phyloP scores from a whole-genome alignment of 2,113 vertebrate species.

The Ageneiosus marmoratus region DNA sequence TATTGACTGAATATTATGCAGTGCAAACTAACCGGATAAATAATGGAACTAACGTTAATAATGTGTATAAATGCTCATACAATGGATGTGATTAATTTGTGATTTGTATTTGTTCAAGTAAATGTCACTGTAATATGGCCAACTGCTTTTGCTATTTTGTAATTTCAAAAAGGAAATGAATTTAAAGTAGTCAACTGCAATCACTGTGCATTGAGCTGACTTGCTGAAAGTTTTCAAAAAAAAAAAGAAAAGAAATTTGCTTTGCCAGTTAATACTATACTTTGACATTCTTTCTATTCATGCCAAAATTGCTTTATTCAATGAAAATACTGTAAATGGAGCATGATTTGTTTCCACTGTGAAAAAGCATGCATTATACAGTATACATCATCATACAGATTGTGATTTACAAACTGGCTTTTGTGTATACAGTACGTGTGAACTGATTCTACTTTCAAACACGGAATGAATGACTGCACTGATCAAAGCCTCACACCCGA shows the following conservation, averaged over 20 bases:
- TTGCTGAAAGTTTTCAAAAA: not conserved
- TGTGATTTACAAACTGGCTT: not conserved
- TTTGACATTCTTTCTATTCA: not conserved
- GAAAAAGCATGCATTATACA: not conserved
- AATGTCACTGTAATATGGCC: not conserved
- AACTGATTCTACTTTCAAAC: not conserved
- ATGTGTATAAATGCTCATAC: not conserved
- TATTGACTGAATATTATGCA: not conserved
- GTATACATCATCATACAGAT: not conserved
- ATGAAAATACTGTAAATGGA: not conserved
- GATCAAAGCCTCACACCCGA: constrained; percentile 68
- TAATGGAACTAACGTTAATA: not conserved
- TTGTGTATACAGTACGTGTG: not conserved
- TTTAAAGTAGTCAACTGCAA: not conserved
- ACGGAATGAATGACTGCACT: constrained; percentile 64
- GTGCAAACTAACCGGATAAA: not conserved
- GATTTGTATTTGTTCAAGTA: not conserved
- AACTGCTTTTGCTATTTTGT: constrained; percentile 2
- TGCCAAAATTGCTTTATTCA: not conserved
- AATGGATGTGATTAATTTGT: not conserved
- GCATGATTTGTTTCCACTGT: not conserved
- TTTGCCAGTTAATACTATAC: not conserved
- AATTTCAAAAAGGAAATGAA: not conserved
- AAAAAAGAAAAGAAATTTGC: not conserved
- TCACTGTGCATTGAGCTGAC: not conserved